A percentile compares a stretch with the other conserved stretches of the same genome.
phyloP scores from a whole-genome alignment of 1,140 invertebrate genomes.

The Delia radicum region DNA sequence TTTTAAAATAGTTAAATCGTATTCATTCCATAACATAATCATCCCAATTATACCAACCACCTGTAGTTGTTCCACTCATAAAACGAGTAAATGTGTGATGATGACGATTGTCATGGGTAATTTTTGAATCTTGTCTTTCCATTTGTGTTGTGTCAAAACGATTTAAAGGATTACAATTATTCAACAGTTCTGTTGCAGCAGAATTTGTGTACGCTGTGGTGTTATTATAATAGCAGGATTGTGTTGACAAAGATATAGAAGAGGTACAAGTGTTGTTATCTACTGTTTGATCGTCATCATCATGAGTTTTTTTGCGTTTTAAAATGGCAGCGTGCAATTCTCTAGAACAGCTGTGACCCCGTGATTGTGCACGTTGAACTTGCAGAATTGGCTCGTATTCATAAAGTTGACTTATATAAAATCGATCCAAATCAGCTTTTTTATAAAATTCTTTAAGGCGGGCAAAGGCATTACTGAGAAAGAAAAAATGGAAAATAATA shows the following conservation, averaged over 20 bases:
- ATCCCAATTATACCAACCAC: conserved; percentile 24
- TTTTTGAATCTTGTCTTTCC: background rate
- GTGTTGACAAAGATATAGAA: background rate
- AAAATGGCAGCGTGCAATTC: conserved; percentile 28
- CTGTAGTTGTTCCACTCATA: background rate
- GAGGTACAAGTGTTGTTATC: background rate
- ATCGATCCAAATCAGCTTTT: conserved; percentile 35
- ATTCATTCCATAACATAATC: conserved; percentile 28
- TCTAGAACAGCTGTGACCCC: conserved; percentile 34
- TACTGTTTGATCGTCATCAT: conserved; percentile 14
- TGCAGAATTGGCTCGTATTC: conserved; percentile 37
- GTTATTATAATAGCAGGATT: background rate
- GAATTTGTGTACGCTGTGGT: background rate
- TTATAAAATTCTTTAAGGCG: conserved; percentile 32
- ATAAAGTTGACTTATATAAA: conserved; percentile 34
- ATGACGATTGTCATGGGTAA: background rate
- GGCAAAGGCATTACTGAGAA: conserved; percentile 33
- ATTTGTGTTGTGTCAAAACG: background rate
- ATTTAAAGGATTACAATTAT: conserved; percentile 9
- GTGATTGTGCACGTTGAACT: conserved; percentile 32
- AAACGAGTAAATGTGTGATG: conserved; percentile 6
- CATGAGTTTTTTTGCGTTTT: conserved; percentile 32
- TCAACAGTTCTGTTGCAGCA: background rate
- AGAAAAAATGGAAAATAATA: background rate
- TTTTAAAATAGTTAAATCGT: too few species aligned